Conservation (phyloP, 1,140 invertebrate species). For the Arion vulgaris region DNA sequence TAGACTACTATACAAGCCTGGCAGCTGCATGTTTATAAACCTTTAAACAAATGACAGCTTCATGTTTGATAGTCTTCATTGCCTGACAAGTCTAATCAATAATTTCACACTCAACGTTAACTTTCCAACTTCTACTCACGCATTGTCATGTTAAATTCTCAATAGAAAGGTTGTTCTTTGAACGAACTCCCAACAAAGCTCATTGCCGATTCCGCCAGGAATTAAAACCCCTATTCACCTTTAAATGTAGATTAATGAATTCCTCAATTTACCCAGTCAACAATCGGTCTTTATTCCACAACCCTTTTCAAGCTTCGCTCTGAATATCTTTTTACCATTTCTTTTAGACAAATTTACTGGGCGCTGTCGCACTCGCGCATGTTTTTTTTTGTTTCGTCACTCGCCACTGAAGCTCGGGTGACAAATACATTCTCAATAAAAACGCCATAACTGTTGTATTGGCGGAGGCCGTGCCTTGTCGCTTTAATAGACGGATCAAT, state of each 20-base stretch:
- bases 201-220: not conserved
- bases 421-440: not conserved
- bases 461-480: not conserved
- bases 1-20: not conserved
- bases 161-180: slow-evolving; percentile 1
- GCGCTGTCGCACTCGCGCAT: not conserved
- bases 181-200: not conserved
- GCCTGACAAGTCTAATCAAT: not conserved
- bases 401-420: not conserved
- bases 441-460: slow-evolving; percentile 11
- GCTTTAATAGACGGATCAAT: not conserved
- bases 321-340: not conserved
- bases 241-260: slow-evolving; percentile 9
- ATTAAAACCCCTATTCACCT: slow-evolving; percentile 1
- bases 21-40: slow-evolving; percentile 2
- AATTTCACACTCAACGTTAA: slow-evolving; percentile 3
- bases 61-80: not conserved
- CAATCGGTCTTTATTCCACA: not conserved
- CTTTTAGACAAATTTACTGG: slow-evolving; percentile 4
- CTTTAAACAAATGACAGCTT: not conserved
- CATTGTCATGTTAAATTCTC: not conserved
- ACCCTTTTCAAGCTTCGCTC: not conserved
- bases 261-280: slow-evolving; percentile 17
- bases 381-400: not conserved
- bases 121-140: not conserved